Evolutionary conservation across 2,888 invertebrate genomes (phyloP).

Genomic region (Ophion costatus): DNA sequence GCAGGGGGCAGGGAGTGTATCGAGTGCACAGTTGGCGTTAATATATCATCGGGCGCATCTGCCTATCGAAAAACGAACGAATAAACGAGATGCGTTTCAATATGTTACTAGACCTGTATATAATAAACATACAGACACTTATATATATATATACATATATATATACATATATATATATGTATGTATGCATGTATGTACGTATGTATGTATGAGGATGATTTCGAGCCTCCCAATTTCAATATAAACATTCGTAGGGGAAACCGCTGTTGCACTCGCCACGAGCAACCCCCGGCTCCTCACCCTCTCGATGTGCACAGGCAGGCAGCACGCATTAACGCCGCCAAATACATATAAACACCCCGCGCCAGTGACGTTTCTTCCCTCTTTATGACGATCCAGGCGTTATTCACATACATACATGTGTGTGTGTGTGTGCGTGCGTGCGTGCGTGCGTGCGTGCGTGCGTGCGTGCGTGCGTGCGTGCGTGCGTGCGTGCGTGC

Average conservation of each 20-base stretch:
- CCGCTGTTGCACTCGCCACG: constrained; percentile 63
- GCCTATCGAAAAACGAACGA: constrained; percentile 74
- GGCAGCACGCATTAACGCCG: constrained; percentile 63
- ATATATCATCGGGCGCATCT: constrained; percentile 83
- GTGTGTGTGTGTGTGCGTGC: too few relatives aligned
- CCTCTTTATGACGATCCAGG: constrained; percentile 24
- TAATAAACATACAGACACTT: constrained; percentile 59
- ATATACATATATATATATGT: constrained; percentile 63
- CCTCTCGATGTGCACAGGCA: constrained; percentile 37
- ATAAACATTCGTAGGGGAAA: constrained; percentile 63
- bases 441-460: too few relatives aligned
- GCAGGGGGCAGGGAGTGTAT: constrained; percentile 67
- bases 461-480: too few relatives aligned
- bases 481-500: too few relatives aligned
- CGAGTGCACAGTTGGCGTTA: constrained; percentile 83
- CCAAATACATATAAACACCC: constrained; percentile 55
- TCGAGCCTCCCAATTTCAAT: constrained; percentile 55
- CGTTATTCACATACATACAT: constrained; percentile 2
- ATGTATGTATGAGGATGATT: constrained; percentile 30
- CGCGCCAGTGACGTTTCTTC: background rate
- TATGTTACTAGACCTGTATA: constrained; percentile 75
- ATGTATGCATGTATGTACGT: constrained; percentile 69
- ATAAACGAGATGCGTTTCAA: constrained; percentile 78
- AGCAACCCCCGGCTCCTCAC: constrained; percentile 38
- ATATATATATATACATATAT: constrained; percentile 72